phyloP scores from a whole-genome alignment of 1,140 invertebrate genomes.

The Araneus ventricosus region DNA sequence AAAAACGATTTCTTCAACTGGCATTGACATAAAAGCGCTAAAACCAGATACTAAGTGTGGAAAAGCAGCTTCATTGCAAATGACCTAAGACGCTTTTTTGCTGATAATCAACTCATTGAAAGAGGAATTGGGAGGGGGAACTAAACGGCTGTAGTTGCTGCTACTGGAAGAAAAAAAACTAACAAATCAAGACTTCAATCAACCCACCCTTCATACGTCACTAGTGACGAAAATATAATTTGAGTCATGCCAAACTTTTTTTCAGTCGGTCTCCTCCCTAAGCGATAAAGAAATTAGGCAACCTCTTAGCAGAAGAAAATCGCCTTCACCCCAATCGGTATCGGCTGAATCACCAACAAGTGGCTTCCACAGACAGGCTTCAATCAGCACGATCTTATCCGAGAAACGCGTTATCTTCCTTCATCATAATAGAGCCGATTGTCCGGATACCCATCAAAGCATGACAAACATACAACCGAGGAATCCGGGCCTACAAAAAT shows the following conservation, averaged over 20 bases:
- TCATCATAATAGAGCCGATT: conserved; percentile 8
- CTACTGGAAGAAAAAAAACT: not conserved
- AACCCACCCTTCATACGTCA: conserved; percentile 14
- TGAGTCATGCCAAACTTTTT: conserved; percentile 1
- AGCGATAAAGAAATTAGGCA: not conserved
- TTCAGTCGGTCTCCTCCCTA: not conserved
- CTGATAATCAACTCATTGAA: conserved; percentile 30
- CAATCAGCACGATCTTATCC: conserved; percentile 23
- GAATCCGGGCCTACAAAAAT: conserved; percentile 22
- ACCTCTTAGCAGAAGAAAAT: not conserved
- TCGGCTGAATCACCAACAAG: not conserved
- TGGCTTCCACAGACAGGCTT: not conserved
- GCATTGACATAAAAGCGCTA: conserved; percentile 33
- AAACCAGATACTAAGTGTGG: conserved; percentile 35
- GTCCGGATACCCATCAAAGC: not conserved
- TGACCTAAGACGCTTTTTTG: conserved; percentile 25
- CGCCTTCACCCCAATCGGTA: not conserved
- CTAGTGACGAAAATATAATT: conserved; percentile 31
- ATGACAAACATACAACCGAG: conserved; percentile 15
- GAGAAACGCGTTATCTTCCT: not conserved
- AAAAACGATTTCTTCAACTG: not conserved
- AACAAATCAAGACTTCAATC: not conserved
- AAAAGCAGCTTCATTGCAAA: conserved; percentile 30
- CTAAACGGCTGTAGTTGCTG: not conserved
- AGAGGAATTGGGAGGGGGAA: not conserved